Conservation (phyloP, 2,888 invertebrate species). For the Philaethria dido region DNA sequence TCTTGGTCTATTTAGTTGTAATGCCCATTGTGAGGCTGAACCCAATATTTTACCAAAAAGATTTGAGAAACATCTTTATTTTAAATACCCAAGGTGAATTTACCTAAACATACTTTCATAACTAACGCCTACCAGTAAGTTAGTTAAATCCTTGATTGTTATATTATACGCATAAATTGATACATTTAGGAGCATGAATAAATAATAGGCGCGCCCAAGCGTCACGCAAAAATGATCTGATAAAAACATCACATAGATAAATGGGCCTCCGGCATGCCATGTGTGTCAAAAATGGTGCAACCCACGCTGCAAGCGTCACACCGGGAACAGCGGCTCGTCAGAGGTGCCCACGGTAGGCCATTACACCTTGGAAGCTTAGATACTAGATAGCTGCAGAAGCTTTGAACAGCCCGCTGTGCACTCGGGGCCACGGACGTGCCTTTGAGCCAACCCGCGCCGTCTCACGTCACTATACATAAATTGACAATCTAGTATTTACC, state of each 20-base stretch:
- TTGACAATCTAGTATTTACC: conserved; percentile 66
- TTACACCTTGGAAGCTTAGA: conserved; percentile 73
- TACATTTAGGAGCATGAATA: too few relatives aligned
- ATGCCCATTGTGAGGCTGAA: background rate
- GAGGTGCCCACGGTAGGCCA: conserved; percentile 74
- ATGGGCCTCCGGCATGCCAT: conserved; percentile 59
- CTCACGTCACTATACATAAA: conserved; percentile 74
- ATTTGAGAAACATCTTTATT: background rate
- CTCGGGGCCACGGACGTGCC: conserved; percentile 76
- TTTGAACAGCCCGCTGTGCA: conserved; percentile 69
- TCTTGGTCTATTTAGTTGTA: background rate
- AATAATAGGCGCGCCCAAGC: conserved; percentile 51
- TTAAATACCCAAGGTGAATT: too few relatives aligned
- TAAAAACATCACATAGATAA: conserved; percentile 58
- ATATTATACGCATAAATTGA: too few relatives aligned
- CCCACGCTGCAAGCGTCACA: conserved; percentile 70
- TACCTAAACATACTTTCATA: too few relatives aligned
- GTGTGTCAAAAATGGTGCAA: conserved; percentile 67
- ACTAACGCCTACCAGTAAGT: too few relatives aligned
- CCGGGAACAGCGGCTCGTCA: conserved; percentile 69
- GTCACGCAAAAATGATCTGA: conserved; percentile 56
- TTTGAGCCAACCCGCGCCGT: conserved; percentile 69
- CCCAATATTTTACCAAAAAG: background rate
- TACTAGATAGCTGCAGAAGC: conserved; percentile 54
- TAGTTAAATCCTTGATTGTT: too few relatives aligned